Base-by-base conservation (phyloP, 2,888 invertebrate genomes). In the Drosophila borealis region DNA sequence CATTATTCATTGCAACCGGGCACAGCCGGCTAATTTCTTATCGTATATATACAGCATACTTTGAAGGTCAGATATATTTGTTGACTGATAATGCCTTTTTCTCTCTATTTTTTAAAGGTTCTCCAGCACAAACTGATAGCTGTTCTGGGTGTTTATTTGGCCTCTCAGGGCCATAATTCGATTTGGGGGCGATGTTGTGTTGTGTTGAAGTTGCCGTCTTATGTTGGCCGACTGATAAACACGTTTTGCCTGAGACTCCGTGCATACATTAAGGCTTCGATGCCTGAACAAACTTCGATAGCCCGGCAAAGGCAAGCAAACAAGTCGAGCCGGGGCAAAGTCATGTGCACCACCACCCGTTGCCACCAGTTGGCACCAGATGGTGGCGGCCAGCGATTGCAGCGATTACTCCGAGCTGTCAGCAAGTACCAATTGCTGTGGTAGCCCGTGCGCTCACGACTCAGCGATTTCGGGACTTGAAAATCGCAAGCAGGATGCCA, bases 201-300 rank as follows among this genome's bases (percentile, higher is more conserved):
- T 60, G 13, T 21, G 45, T 19, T 34, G 13, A 46, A 19, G 25
- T 10, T 34, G 44, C 33, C 48, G 42, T 50, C 46, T 64, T 44
- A 54, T 49, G 41, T 39, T 51, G 53, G 9, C 48, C 42, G 54
- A 51, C 67, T 66, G 80, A 81, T 81, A 84, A 84, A 84, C 80
- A 81, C 82, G 85, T 79, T 79, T 73, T 60, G 65, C 50, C 78
- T 75, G 60, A 75, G 81, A 81, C 71, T 71, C 69, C 76, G 64
- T 85, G 82, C 81, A 81, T 85, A 81, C 85, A 81, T 85, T 76
- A 79, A 69, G 62, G 61, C 61, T 64, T 80, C 70, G 70, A 69
- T 81, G 75, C 64, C 85, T 84, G 81, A 51, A 39, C 77, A 85
- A 81, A 85, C 70, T 64, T 54, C 53, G 81, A 81, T 85, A 85